phyloP scores from a whole-genome alignment of 2,113 vertebrate species.

The Gallinago jamesoni region DNA sequence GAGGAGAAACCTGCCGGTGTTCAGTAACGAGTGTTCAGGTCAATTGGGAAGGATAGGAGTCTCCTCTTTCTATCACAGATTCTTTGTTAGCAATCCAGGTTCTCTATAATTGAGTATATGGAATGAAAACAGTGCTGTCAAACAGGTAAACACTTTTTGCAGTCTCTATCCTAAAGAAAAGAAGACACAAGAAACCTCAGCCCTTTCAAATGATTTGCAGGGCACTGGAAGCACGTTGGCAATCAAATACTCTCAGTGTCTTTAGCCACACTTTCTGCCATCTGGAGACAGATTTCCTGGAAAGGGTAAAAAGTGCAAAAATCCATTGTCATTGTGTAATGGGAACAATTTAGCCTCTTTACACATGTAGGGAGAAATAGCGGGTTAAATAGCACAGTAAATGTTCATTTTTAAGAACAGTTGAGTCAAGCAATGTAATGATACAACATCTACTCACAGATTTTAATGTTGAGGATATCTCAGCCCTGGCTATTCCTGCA shows the following conservation, averaged over 20 bases:
- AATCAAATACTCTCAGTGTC: neutral
- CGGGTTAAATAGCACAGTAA: neutral
- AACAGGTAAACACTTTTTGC: neutral
- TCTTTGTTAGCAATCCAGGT: neutral
- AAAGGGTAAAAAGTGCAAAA: neutral
- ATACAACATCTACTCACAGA: neutral
- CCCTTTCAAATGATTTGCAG: neutral
- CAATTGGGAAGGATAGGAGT: neutral
- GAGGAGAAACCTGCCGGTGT: neutral
- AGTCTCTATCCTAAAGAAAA: neutral
- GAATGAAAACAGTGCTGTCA: neutral
- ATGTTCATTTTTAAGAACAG: neutral
- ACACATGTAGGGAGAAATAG: neutral
- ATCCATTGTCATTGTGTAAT: neutral
- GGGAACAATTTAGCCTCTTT: neutral
- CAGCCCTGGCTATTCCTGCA: neutral
- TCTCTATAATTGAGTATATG: neutral
- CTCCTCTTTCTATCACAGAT: neutral
- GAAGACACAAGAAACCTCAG: accelerated
- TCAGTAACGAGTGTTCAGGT: neutral
- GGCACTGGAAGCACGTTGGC: neutral
- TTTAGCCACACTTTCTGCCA: neutral
- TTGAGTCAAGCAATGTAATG: neutral
- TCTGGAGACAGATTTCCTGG: neutral
- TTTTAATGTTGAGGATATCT: neutral